phyloP scores from a whole-genome alignment of 2,797 vertebrate species.

The Microcaecilia unicolor region DNA sequence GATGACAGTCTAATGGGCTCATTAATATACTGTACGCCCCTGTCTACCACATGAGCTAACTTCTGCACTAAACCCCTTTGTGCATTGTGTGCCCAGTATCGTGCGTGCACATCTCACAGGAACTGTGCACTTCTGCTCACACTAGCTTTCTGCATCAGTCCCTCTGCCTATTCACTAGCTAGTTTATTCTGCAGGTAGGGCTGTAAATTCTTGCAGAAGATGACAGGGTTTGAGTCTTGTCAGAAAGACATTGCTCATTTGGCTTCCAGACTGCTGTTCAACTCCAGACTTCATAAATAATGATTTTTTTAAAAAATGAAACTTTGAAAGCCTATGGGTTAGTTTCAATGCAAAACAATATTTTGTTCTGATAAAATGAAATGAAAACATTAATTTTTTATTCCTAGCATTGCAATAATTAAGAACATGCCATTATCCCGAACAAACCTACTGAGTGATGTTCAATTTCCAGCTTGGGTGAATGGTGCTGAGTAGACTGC shows the following conservation, averaged over 20 bases:
- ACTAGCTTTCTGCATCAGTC: too few species aligned
- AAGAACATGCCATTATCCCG: slow-evolving; percentile 11
- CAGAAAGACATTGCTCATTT: neutral
- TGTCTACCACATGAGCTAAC: too few species aligned
- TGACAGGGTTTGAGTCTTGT: neutral
- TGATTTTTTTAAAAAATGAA: too few species aligned
- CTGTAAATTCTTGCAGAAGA: neutral
- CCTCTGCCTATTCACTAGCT: neutral
- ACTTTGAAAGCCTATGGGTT: neutral
- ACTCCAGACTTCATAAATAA: neutral
- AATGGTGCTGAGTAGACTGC: slow-evolving; percentile 44
- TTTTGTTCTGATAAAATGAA: neutral
- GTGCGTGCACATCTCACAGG: too few species aligned
- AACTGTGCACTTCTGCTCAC: too few species aligned
- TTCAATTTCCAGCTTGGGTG: slow-evolving; percentile 12
- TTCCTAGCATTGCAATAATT: slow-evolving; percentile 15
- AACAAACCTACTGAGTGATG: slow-evolving; percentile 9
- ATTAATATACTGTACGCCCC: too few species aligned
- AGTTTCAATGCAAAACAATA: neutral
- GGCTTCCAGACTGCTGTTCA: neutral
- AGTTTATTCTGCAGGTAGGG: slow-evolving; percentile 1
- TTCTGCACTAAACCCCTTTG: too few species aligned
- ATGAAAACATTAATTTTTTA: neutral
- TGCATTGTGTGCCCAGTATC: too few species aligned
- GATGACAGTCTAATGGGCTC: too few species aligned